A percentile compares a stretch with the other conserved stretches of the same genome.
phyloP scores from a whole-genome alignment of 1,140 invertebrate species.

The Yoshiicerus persimilis region DNA sequence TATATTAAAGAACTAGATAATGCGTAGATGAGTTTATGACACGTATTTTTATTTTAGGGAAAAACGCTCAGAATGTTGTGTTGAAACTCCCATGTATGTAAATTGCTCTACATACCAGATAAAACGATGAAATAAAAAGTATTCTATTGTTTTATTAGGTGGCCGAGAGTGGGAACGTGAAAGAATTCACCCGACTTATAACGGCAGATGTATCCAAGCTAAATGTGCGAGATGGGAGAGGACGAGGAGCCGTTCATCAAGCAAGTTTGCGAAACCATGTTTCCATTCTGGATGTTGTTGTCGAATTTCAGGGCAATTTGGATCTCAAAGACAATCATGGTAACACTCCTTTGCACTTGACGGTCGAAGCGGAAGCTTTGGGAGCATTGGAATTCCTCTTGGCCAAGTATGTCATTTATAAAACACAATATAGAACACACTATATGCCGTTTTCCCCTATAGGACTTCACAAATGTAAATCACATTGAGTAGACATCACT shows the following conservation, averaged over 20 bases:
- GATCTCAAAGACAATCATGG: constrained; percentile 72
- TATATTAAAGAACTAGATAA: too few relatives aligned
- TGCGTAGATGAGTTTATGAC: too few relatives aligned
- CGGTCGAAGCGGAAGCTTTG: constrained; percentile 70
- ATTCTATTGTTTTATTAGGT: constrained; percentile 61
- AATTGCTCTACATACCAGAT: too few relatives aligned
- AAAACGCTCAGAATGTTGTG: too few relatives aligned
- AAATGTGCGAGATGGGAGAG: constrained; percentile 67
- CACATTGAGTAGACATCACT: too few relatives aligned
- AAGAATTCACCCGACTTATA: constrained; percentile 73
- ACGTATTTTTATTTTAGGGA: too few relatives aligned
- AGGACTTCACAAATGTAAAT: background rate
- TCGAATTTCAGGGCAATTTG: constrained; percentile 67
- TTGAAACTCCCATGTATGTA: too few relatives aligned
- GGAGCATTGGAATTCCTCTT: constrained; percentile 72
- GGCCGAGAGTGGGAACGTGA: constrained; percentile 76
- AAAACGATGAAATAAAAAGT: too few relatives aligned
- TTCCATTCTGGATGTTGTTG: constrained; percentile 73
- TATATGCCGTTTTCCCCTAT: background rate
- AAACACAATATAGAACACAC: background rate
- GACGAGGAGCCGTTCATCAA: constrained; percentile 61
- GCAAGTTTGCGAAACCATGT: constrained; percentile 73
- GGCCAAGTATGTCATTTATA: constrained; percentile 63
- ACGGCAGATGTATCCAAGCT: constrained; percentile 68
- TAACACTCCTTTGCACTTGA: constrained; percentile 79